Evolutionary conservation across 2,113 vertebrate genomes (phyloP), one percentile per base, ranked within the genome.

Genomic region (Tretioscincus oriximinensis): DNA sequence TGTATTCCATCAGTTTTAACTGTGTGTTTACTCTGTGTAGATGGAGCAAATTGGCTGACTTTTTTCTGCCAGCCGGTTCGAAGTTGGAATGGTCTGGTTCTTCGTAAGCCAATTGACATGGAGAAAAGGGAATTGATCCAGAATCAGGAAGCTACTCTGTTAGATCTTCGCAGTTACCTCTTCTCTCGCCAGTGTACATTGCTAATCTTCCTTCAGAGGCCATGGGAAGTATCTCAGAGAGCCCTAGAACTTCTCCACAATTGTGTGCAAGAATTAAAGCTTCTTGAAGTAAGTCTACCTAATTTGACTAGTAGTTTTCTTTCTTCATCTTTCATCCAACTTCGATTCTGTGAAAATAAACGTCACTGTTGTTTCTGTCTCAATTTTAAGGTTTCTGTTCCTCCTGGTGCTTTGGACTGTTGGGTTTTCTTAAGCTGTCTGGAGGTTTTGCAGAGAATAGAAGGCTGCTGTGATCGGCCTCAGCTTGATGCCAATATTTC

Each of bases 341-440:
- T 28, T 75, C 8, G 86, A 80, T 80, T 61, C 54, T 86, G 26
- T 78, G 24, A 76, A 54, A 45, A 47, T 58, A 58, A 35, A 20
- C 7, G 49, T 28, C 9, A 12, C 1, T 29, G 7, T 26, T 49
- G 80, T 76, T 21, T 66, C 35, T 79, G 0, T 63, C 63, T 86
- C 66, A 10, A 16, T 80, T 47, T 85, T 73, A 81, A 99, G 98
- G 98, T 99, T 28, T 96, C 96, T 0, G 97, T 99, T 31, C 94
- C 97, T 7, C 96, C 96, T 1, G 98, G 98, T 7, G 98, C 98
- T 1, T 93, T 99, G 90, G 98, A 99, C 93, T 99, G 98, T 87
- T 99, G 98, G 98, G 98, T 99, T 60, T 99, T 99, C 81, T 94
- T 99, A 90, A 99, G 98, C 90, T 99, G 98, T 78, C 89, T 99